Conservation (phyloP, 2,797 vertebrate genomes). For the Heteromormyrus szaboi region DNA sequence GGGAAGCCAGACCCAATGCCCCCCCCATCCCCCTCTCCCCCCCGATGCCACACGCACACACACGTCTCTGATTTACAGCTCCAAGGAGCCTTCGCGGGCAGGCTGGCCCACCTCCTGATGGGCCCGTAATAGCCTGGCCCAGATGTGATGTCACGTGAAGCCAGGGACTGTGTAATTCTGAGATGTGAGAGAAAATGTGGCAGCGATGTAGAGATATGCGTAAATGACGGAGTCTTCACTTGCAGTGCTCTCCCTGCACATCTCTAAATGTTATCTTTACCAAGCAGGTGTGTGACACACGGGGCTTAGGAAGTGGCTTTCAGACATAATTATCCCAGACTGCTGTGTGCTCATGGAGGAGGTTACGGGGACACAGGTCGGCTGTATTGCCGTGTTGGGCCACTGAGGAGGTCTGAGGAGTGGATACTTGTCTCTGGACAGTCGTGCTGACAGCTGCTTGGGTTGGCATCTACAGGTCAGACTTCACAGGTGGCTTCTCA, state of each 20-base stretch:
- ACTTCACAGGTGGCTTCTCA: neutral
- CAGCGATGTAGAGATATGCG: neutral
- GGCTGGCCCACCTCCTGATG: conserved; percentile 6
- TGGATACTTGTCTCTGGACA: neutral
- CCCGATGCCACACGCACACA: neutral
- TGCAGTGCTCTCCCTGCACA: neutral
- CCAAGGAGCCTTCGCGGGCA: neutral
- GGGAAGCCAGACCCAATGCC: neutral
- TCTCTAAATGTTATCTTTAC: conserved; percentile 9
- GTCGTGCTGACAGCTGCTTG: neutral
- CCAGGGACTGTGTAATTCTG: neutral
- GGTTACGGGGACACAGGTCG: conserved; percentile 1
- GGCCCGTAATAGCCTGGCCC: conserved; percentile 11
- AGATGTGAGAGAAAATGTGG: neutral
- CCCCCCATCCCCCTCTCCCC: neutral
- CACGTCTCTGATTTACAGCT: neutral
- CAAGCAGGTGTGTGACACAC: conserved; percentile 11
- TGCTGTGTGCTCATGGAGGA: neutral
- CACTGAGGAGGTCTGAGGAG: conserved; percentile 23
- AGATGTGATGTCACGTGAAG: conserved; percentile 5
- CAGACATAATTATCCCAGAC: neutral
- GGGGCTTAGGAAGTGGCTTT: neutral
- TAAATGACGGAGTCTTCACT: neutral
- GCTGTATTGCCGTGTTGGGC: conserved; percentile 3
- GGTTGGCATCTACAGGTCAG: neutral